phyloP scores from a whole-genome alignment of 1,140 invertebrate species.

The Hermatobates lingyangjiaoensis region DNA sequence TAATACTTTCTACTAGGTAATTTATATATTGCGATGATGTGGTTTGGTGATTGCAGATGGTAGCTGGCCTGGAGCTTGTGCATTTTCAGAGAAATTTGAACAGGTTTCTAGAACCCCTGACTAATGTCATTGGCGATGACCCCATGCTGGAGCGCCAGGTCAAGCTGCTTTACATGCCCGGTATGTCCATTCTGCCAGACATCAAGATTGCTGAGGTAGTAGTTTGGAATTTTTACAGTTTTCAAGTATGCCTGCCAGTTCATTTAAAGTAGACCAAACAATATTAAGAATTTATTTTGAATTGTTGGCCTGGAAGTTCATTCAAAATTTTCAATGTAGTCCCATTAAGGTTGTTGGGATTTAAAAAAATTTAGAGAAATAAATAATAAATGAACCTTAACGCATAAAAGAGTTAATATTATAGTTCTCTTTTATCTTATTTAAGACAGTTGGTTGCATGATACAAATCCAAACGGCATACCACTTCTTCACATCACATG shows the following conservation, averaged over 20 bases:
- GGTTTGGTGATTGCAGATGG: not conserved
- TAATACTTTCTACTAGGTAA: too few relatives aligned
- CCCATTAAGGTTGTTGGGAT: too few relatives aligned
- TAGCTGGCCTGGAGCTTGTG: not conserved
- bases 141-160: constrained; percentile 40
- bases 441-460: too few relatives aligned
- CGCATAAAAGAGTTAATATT: too few relatives aligned
- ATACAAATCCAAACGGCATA: too few relatives aligned
- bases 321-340: too few relatives aligned
- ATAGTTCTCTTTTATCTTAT: too few relatives aligned
- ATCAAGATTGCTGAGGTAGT: constrained; percentile 27
- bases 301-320: too few relatives aligned
- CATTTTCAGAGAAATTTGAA: constrained; percentile 24
- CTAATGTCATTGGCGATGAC: constrained; percentile 33
- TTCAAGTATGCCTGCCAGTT: not conserved
- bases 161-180: constrained; percentile 40
- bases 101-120: constrained; percentile 40
- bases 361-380: too few relatives aligned
- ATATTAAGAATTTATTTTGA: not conserved
- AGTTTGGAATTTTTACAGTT: not conserved
- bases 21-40: too few relatives aligned
- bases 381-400: too few relatives aligned
- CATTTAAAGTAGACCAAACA: not conserved
- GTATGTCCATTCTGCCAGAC: constrained; percentile 44
- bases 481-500: too few relatives aligned